These are phyloP conservation scores for Lycopodina hypogea DNA, from an alignment of 37 sponge, comb jelly and placozoan genomes.

Conservation along the genomic window DNA sequence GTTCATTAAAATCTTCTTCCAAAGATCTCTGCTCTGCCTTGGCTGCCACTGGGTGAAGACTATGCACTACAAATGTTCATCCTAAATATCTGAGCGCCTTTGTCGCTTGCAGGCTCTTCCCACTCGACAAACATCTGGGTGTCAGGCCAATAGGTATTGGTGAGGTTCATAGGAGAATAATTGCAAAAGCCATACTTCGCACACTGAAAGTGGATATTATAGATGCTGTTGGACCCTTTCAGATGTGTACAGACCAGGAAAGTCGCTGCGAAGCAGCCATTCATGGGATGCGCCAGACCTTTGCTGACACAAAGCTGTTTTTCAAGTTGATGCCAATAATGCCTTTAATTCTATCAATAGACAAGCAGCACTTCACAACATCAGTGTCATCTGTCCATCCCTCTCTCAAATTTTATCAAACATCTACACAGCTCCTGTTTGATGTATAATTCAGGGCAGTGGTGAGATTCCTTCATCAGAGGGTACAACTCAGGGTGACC, in stretches of 20 bases:
- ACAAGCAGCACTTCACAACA: conserved; percentile 53
- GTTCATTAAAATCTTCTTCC: conserved; percentile 38
- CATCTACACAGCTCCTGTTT: no score
- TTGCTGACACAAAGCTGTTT: no score
- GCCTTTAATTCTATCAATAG: conserved; percentile 63
- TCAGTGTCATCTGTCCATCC: no score
- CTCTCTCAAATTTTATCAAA: no score
- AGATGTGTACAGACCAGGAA: conserved; percentile 61
- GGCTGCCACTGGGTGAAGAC: conserved; percentile 18
- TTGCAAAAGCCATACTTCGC: conserved; percentile 46
- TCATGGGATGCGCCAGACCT: conserved; percentile 41
- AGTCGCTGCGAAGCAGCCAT: conserved; percentile 58
- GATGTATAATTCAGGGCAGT: not conserved
- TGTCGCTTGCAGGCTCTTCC: conserved; percentile 40
- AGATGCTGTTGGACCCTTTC: no score
- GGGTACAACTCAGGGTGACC: no score
- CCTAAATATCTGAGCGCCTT: no score
- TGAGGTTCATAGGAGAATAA: conserved; percentile 44
- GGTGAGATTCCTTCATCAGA: conserved; percentile 37
- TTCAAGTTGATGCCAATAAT: conserved; percentile 71
- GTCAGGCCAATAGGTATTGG: no score
- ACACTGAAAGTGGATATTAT: conserved; percentile 38
- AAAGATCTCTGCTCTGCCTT: conserved; percentile 17
- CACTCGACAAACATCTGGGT: conserved; percentile 61
- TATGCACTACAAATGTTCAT: conserved; percentile 33